Evolutionary conservation across 2,888 invertebrate genomes (phyloP), one percentile per base, ranked within the genome.

Genomic region (Orthonevra nobilis): DNA sequence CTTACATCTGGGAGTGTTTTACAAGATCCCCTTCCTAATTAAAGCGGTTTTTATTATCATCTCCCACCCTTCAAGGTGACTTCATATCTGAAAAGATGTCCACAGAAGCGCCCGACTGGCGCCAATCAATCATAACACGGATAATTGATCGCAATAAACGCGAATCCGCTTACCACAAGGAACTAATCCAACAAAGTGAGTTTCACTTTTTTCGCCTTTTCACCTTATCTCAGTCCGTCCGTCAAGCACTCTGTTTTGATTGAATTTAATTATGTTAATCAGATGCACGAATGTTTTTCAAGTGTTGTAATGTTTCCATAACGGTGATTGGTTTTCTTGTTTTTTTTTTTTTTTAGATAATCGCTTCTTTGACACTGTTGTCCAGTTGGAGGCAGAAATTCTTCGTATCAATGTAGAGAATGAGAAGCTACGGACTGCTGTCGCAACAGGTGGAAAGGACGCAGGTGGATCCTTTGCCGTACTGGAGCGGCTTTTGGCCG

Each of bases 111-210:
- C 85, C 83, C 52, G 89, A 90, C 83, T 96, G 95, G 95, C 93
- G 94, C 86, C 92, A 91, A 84, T 90, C 90, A 85, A 92, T 96
- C 85, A 90, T 95, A 83, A 90, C 89, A 84, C 93, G 94, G 85
- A 87, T 96, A 75, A 93, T 93, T 73, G 91, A 92, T 75, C 91
- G 96, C 85, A 95, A 96, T 88, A 93, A 91, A 88, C 91, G 90
- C 77, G 94, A 96, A 90, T 93, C 93, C 15, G 89, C 91, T 73
- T 92, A 93, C 84, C 96, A 95, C 88, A 92, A 93, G 83, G 96
- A 96, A 85, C 91, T 96, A 81, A 93, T 96, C 84, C 89, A 91
- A 82, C 93, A 95, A 89, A 95, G 96, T 96, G 92, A 93, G 95
- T 91, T 81, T 69, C 58, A 56, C 68, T 74, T 61, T 66, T 63